phyloP scores from a whole-genome alignment of 2,888 invertebrate genomes.

The Sisyra nigra region DNA sequence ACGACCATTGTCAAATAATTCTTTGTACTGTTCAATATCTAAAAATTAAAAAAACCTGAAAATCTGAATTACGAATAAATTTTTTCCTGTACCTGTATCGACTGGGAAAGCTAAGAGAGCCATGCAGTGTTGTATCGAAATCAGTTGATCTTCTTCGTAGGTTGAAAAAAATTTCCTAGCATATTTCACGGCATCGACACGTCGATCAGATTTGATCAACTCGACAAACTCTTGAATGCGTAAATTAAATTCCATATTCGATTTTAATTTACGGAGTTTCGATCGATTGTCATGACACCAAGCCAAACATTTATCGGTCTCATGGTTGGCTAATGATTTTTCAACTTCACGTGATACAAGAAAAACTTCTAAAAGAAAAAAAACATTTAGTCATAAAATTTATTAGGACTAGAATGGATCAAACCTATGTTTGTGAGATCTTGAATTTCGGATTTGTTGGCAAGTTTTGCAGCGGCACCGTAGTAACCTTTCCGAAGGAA shows the following conservation, averaged over 20 bases:
- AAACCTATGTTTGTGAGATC: conserved; percentile 84
- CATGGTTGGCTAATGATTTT: conserved; percentile 60
- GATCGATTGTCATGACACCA: conserved; percentile 98
- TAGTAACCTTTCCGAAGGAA: conserved; percentile 91
- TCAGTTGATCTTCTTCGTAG: conserved; percentile 73
- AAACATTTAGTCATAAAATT: conserved; percentile 4
- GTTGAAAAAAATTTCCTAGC: conserved; percentile 83
- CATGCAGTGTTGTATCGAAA: conserved; percentile 88
- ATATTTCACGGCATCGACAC: conserved; percentile 87
- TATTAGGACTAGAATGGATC: conserved; percentile 11
- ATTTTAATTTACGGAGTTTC: conserved; percentile 83
- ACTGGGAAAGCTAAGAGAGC: conserved; percentile 87
- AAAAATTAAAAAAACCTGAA: conserved; percentile 9
- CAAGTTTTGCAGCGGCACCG: conserved; percentile 77
- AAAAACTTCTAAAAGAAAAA: conserved; percentile 51
- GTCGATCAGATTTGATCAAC: conserved; percentile 67
- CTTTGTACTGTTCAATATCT: conserved; percentile 54
- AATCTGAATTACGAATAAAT: neutral
- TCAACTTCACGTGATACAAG: conserved; percentile 74
- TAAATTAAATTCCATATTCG: conserved; percentile 89
- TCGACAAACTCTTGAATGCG: conserved; percentile 91
- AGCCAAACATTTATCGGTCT: conserved; percentile 75
- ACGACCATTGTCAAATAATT: conserved; percentile 44
- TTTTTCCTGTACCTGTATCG: conserved; percentile 39
- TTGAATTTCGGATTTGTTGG: conserved; percentile 60